Conservation (phyloP, 2,888 invertebrate genomes). For the Ametastegia equiseti region DNA sequence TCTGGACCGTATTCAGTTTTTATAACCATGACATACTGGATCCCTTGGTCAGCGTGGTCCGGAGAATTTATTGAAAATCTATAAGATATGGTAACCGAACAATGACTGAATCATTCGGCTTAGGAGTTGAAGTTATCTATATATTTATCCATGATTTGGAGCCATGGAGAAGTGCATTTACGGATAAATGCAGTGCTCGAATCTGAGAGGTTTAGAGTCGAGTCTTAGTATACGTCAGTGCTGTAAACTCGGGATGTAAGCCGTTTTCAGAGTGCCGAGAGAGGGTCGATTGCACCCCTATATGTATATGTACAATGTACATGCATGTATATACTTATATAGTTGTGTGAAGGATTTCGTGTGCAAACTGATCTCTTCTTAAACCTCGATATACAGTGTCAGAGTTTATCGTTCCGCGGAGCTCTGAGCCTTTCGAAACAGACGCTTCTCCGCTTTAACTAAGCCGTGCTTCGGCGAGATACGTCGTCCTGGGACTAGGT, state of each 20-base stretch:
- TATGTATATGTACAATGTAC: too few species aligned
- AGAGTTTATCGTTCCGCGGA: conserved; percentile 37
- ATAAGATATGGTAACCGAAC: not conserved
- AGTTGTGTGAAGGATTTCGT: conserved; percentile 28
- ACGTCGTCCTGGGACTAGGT: conserved; percentile 24
- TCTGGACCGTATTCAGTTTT: too few species aligned
- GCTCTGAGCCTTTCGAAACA: conserved; percentile 28
- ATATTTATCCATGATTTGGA: not conserved
- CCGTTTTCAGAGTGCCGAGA: conserved; percentile 4
- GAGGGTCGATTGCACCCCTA: conserved; percentile 22
- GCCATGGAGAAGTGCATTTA: not conserved
- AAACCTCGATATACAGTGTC: conserved; percentile 47
- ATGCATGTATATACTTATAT: not conserved
- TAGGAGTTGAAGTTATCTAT: not conserved
- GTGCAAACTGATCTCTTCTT: conserved; percentile 41
- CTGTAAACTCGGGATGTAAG: conserved; percentile 45
- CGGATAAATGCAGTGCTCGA: not conserved
- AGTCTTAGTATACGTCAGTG: conserved; percentile 41
- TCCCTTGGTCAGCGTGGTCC: too few species aligned
- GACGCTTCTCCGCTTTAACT: conserved; percentile 27
- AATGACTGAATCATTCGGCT: not conserved
- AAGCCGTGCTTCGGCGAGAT: conserved; percentile 23
- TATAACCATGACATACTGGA: too few species aligned
- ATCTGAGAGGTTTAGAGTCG: conserved; percentile 17
- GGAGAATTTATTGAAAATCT: too few species aligned